These are phyloP conservation scores for Zosterops hypoxanthus DNA, from an alignment of 2,113 vertebrate species.

Conservation along the genomic window DNA sequence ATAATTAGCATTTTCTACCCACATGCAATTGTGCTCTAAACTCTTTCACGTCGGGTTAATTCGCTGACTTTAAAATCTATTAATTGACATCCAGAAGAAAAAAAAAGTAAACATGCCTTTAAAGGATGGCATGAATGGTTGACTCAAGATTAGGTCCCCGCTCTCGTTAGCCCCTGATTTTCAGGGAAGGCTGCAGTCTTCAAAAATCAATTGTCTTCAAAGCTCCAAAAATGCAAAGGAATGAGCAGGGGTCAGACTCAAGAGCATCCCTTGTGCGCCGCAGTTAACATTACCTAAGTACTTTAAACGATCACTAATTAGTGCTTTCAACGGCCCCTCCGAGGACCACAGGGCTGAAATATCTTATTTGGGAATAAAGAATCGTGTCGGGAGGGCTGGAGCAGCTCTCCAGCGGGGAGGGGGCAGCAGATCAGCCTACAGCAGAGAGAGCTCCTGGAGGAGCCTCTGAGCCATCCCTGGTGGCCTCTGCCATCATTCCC, in stretches of 20 bases:
- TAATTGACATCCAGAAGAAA: constrained; percentile 52
- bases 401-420: constrained; percentile 21
- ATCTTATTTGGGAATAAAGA: constrained; percentile 50
- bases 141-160: constrained; percentile 54
- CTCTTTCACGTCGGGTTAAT: constrained; percentile 47
- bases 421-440: not conserved
- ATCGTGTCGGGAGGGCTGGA: constrained; percentile 2
- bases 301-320: constrained; percentile 70
- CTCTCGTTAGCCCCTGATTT: constrained; percentile 56
- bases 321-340: constrained; percentile 34
- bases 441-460: constrained; percentile 9
- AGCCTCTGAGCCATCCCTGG: not conserved
- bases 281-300: constrained; percentile 68
- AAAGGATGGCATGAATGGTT: constrained; percentile 58
- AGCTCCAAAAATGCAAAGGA: constrained; percentile 64
- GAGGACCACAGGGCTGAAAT: constrained; percentile 49
- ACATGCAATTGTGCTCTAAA: constrained; percentile 34
- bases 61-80: constrained; percentile 64
- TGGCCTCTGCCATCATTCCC: not conserved
- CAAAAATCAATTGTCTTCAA: constrained; percentile 73
- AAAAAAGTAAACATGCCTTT: constrained; percentile 58
- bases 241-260: constrained; percentile 73
- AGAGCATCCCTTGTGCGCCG: constrained; percentile 63
- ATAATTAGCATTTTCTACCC: constrained; percentile 51
- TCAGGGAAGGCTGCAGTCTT: constrained; percentile 63